These are phyloP conservation scores for Pangasius krempfi DNA, from an alignment of 2,797 vertebrate genomes.

Conservation along the genomic window DNA sequence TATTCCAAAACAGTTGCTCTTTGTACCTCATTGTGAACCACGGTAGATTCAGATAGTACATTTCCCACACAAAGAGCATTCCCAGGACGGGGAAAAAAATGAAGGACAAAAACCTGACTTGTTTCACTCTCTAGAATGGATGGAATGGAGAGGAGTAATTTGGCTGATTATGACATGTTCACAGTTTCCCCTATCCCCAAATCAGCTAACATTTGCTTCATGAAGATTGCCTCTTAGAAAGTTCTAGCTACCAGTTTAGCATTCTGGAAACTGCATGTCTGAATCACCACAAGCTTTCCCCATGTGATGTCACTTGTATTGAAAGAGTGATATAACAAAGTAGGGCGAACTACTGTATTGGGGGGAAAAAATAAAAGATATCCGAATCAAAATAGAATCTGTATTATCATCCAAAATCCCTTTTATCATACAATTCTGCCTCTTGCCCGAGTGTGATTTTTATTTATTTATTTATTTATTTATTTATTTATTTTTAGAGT, in stretches of 20 bases:
- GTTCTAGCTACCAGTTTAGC: not conserved
- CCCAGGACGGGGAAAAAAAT: not conserved
- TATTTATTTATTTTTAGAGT: not conserved
- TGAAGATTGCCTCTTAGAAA: not conserved
- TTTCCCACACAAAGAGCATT: not conserved
- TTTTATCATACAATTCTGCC: too few species aligned
- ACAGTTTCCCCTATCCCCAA: not conserved
- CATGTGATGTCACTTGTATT: not conserved
- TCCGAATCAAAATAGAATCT: too few species aligned
- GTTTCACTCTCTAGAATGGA: not conserved
- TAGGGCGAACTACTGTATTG: not conserved
- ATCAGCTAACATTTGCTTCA: not conserved
- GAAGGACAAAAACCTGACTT: not conserved
- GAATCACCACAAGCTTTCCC: not conserved
- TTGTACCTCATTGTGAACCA: conserved; percentile 31
- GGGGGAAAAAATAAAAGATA: too few species aligned
- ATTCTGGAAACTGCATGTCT: not conserved
- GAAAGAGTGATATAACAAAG: not conserved
- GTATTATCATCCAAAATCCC: too few species aligned
- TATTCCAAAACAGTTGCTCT: conserved; percentile 25
- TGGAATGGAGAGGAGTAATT: not conserved
- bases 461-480: too few species aligned
- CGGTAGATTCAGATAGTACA: not conserved
- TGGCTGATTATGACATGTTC: not conserved
- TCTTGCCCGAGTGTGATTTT: too few species aligned